These are phyloP conservation scores for Ailurus styani DNA, from an alignment of 2,113 vertebrate genomes.

Conservation along the genomic window DNA sequence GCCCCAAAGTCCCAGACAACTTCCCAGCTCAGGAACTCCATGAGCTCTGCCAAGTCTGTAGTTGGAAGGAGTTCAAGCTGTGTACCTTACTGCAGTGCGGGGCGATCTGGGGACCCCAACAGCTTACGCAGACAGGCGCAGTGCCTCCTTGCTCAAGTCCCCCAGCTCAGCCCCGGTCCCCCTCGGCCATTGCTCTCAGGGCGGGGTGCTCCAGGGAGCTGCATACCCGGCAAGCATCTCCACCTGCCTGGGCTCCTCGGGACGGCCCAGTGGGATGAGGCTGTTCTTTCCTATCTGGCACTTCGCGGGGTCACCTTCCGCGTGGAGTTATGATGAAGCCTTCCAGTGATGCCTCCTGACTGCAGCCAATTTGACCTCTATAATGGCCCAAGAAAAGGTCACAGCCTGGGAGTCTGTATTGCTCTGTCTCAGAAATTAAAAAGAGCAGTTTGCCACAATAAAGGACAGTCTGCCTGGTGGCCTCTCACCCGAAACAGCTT, in stretches of 20 bases:
- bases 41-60: background rate
- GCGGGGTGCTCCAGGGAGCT: rapidly evolving
- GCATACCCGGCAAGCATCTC: rapidly evolving
- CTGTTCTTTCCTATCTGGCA: background rate
- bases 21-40: background rate
- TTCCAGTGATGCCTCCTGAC: background rate
- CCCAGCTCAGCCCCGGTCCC: too few species aligned
- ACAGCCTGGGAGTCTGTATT: background rate
- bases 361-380: background rate
- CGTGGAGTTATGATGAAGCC: background rate
- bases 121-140: background rate
- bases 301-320: background rate
- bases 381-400: constrained; percentile 23
- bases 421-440: constrained; percentile 37
- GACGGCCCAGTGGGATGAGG: rapidly evolving
- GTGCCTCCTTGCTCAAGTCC: background rate
- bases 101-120: background rate
- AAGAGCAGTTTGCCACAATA: constrained; percentile 7
- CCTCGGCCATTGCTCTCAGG: background rate
- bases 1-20: background rate
- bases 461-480: background rate
- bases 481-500: background rate
- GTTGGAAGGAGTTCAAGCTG: background rate
- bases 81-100: rapidly evolving
- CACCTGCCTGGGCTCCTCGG: background rate